phyloP scores from a whole-genome alignment of 2,888 invertebrate species.

The Adelognathus sp. region DNA sequence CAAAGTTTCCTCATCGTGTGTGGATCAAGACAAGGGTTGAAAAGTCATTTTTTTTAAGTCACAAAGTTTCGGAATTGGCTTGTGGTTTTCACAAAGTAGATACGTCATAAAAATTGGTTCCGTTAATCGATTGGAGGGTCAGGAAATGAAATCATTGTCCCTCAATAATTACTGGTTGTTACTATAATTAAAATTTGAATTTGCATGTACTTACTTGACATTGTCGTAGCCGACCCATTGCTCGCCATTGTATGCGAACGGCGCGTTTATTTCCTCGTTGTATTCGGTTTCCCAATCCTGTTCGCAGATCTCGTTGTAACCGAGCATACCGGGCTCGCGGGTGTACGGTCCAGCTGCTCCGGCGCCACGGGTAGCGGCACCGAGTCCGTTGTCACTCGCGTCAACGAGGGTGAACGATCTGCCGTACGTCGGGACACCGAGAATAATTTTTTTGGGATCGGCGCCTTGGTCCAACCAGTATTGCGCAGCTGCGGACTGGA shows the following conservation, averaged over 20 bases:
- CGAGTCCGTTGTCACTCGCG: conserved; percentile 80
- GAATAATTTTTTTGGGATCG: conserved; percentile 84
- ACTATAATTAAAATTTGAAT: too few species aligned
- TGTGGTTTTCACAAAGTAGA: too few species aligned
- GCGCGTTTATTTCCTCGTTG: conserved; percentile 80
- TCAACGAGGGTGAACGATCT: conserved; percentile 85
- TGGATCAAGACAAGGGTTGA: too few species aligned
- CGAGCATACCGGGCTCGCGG: conserved; percentile 84
- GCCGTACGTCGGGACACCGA: conserved; percentile 89
- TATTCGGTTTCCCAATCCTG: conserved; percentile 76
- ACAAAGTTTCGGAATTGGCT: too few species aligned
- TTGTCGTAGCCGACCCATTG: conserved; percentile 75
- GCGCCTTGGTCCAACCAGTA: conserved; percentile 84
- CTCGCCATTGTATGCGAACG: conserved; percentile 77
- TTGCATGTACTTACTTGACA: conserved; percentile 66
- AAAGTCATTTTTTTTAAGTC: too few species aligned
- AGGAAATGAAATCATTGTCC: too few species aligned
- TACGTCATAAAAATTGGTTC: too few species aligned
- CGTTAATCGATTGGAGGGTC: too few species aligned
- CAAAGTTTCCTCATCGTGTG: too few species aligned
- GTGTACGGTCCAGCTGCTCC: conserved; percentile 87
- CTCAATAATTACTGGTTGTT: too few species aligned
- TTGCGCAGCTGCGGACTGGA: conserved; percentile 81
- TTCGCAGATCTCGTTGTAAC: conserved; percentile 86
- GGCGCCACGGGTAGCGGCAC: conserved; percentile 83